Evolutionary conservation across 2,797 vertebrate genomes (phyloP).

Genomic region (Loriculus beryllinus): DNA sequence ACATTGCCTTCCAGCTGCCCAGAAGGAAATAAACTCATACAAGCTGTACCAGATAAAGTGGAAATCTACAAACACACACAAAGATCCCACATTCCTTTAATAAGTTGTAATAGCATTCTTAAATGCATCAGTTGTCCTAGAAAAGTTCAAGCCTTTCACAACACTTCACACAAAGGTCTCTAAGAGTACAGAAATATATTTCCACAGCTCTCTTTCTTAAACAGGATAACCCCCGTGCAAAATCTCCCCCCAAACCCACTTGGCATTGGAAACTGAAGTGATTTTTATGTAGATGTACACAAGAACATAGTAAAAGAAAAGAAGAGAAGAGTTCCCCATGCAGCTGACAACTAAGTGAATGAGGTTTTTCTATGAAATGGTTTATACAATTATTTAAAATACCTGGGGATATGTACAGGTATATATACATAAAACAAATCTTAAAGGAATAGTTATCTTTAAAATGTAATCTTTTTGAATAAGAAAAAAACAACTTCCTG

Average conservation of each 20-base stretch:
- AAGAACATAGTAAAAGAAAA: background rate
- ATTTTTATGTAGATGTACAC: background rate
- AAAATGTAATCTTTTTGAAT: background rate
- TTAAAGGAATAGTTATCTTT: background rate
- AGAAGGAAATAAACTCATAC: background rate
- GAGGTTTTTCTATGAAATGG: background rate
- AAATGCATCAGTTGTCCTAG: background rate
- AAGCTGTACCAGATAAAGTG: background rate
- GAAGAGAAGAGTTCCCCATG: background rate
- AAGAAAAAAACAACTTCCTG: background rate
- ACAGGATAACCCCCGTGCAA: background rate
- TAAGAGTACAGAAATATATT: background rate
- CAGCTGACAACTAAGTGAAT: background rate
- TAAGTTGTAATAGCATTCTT: background rate
- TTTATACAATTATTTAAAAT: background rate
- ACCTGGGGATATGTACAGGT: background rate
- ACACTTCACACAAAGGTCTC: background rate
- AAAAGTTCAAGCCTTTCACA: background rate
- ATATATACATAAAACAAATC: background rate
- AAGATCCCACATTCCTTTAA: background rate
- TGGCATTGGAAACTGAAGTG: background rate
- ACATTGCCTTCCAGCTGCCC: background rate
- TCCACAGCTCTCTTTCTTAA: background rate
- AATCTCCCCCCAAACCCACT: too few species aligned
- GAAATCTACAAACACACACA: background rate